Conservation (phyloP, 2,888 invertebrate genomes). For the Eupsilia transversa region DNA sequence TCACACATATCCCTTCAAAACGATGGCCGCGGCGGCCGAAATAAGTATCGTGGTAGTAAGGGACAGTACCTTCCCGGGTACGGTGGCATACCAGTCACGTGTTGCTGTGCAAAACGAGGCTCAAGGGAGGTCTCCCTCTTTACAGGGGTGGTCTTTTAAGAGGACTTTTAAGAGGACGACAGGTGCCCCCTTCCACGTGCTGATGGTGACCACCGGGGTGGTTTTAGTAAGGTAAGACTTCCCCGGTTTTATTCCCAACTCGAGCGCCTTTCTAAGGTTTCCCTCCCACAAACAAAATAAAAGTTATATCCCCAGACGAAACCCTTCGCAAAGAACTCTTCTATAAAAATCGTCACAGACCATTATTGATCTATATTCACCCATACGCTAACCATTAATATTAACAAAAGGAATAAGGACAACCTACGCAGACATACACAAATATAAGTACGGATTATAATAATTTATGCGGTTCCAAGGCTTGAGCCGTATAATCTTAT, state of each 20-base stretch:
- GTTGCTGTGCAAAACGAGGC: not conserved
- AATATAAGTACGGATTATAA: constrained; percentile 39
- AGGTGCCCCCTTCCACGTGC: not conserved
- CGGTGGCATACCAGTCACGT: not conserved
- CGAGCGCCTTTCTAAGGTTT: too few relatives aligned
- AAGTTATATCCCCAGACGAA: not conserved
- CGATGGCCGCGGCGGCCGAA: too few relatives aligned
- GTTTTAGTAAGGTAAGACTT: not conserved
- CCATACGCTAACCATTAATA: constrained; percentile 6
- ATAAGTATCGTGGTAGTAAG: not conserved
- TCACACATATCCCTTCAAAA: not conserved
- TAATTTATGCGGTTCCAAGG: constrained; percentile 46
- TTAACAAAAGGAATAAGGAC: constrained; percentile 23
- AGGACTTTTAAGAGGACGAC: not conserved
- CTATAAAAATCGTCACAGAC: not conserved
- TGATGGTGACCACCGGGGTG: not conserved
- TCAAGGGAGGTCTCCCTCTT: not conserved
- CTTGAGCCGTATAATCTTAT: constrained; percentile 45
- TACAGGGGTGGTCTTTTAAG: too few relatives aligned
- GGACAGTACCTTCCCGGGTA: not conserved
- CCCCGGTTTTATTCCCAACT: not conserved
- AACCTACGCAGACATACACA: constrained; percentile 25
- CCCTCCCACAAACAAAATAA: not conserved
- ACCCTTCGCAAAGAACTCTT: too few relatives aligned
- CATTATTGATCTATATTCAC: not conserved